phyloP scores from a whole-genome alignment of 2,888 invertebrate genomes.

The Drosophila basisetae region DNA sequence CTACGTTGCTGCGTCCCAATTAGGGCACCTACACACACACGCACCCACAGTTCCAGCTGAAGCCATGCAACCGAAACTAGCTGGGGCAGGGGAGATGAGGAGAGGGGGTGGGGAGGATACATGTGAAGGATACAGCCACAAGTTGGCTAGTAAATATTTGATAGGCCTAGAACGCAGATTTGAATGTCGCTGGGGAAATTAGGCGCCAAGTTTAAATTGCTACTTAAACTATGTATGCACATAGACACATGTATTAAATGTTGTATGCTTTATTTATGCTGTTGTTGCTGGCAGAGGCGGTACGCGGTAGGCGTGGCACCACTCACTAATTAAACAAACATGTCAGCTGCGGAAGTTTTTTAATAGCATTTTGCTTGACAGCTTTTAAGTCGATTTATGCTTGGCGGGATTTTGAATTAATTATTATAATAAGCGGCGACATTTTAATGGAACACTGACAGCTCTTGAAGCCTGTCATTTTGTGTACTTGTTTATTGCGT shows the following conservation, averaged over 20 bases:
- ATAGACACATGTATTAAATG: constrained; percentile 39
- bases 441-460: constrained; percentile 64
- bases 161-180: constrained; percentile 66
- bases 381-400: constrained; percentile 74
- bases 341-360: constrained; percentile 57
- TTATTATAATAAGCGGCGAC: constrained; percentile 68
- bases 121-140: constrained; percentile 36
- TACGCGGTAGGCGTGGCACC: constrained; percentile 29
- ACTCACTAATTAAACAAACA: constrained; percentile 61
- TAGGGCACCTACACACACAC: constrained; percentile 10
- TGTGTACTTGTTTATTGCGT: constrained; percentile 3
- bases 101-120: no score
- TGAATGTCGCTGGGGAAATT: constrained; percentile 68
- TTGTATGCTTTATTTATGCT: constrained; percentile 60
- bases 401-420: constrained; percentile 61
- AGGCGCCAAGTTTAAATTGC: constrained; percentile 64
- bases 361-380: constrained; percentile 67
- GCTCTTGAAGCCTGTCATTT: constrained; percentile 1
- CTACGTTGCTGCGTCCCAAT: constrained; percentile 38
- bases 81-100: background rate
- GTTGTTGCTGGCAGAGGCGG: constrained; percentile 1
- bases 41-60: background rate
- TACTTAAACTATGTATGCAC: constrained; percentile 53
- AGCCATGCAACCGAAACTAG: constrained; percentile 3
- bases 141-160: constrained; percentile 69